Percentiles rank a stretch among this genome's conserved stretches.
Evolutionary conservation across 35 echinoderm and acorn worm species (phyloP).

Genomic region (Patiria miniata): DNA sequence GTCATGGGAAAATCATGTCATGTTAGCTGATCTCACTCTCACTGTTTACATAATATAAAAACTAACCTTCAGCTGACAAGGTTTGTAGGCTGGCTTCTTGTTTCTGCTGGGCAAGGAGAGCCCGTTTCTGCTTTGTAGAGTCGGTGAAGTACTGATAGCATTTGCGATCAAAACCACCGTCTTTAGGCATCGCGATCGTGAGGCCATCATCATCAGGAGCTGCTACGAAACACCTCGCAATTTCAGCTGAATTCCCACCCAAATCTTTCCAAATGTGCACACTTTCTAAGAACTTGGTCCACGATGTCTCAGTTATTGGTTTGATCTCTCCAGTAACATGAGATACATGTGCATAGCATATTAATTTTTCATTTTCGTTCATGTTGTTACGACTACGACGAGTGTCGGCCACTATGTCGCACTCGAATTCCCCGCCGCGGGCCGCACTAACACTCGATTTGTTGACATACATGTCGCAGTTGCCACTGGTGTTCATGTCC

Average conservation of each 20-base stretch:
- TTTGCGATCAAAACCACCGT: constrained; percentile 60
- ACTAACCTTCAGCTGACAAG: constrained; percentile 51
- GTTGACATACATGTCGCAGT: too few species aligned
- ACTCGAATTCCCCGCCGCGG: too few species aligned
- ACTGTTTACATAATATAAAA: too few species aligned
- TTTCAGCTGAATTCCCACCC: constrained; percentile 43
- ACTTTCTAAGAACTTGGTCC: constrained; percentile 23
- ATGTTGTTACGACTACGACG: neutral
- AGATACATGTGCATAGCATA: neutral
- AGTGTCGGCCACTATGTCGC: neutral
- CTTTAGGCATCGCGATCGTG: constrained; percentile 34
- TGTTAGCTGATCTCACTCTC: too few species aligned
- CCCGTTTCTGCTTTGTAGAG: constrained; percentile 42
- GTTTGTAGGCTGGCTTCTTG: constrained; percentile 19
- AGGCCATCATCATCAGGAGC: constrained; percentile 17
- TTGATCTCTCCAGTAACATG: constrained; percentile 15
- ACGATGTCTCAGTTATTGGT: constrained; percentile 32
- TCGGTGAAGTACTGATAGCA: constrained; percentile 56
- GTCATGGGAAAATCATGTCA: too few species aligned
- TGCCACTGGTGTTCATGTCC: too few species aligned
- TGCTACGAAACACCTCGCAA: constrained; percentile 52
- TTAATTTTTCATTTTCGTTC: neutral
- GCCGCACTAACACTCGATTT: too few species aligned
- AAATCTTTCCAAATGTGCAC: constrained; percentile 42
- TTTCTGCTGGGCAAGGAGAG: constrained; percentile 34